Evolutionary conservation across 1,140 invertebrate genomes (phyloP), one percentile per base, ranked within the genome.

Genomic region (Zophobas morio): DNA sequence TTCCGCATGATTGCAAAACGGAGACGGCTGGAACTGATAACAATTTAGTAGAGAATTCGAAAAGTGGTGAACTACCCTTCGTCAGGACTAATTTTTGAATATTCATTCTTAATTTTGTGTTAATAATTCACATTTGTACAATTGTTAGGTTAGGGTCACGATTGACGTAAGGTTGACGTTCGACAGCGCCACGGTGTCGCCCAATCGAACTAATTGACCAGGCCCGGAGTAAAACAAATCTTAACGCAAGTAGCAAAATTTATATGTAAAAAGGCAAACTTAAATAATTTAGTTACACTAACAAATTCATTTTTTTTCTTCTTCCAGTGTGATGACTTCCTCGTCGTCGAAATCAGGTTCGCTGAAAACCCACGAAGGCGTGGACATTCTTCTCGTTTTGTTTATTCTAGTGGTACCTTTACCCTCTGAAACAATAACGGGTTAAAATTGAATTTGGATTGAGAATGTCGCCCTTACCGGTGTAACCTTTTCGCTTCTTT

Each of bases 1-100:
- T 87, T 35, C 92, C 91, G 79, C 86, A 86, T 49, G 57, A 42
- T 83, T 84, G 88, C 79, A 82, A 42, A 72, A 82, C 79, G 57
- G 49, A 84, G 42, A 79, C 82, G 1, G 85, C 77, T 82, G 63
- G 39, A 82, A 82, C 46, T 20, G 33, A 35, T 1, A 56, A 6
- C 6, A 6, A 40, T 60, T 34, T 57, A 3, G 36, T n/a, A n/a
- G 3, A 60, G n/a, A n/a, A 8, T 54, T 60, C 2, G 37, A 60
- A 60, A 1, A 36, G 36, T 39, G 20, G 20, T n/a, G 8, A 6
- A 1, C 35, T 75, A 75, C 74, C 54, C 47, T 56, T 40, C 34
- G 66, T 42, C 34, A 53, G 34, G 36, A 42, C n/a, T 36, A 77
- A 5, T 77, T 77, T 77, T 74, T 77, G 70, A 39, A 74, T 36